phyloP scores from a whole-genome alignment of 2,888 invertebrate species.

The Gandaritis pyraliata region DNA sequence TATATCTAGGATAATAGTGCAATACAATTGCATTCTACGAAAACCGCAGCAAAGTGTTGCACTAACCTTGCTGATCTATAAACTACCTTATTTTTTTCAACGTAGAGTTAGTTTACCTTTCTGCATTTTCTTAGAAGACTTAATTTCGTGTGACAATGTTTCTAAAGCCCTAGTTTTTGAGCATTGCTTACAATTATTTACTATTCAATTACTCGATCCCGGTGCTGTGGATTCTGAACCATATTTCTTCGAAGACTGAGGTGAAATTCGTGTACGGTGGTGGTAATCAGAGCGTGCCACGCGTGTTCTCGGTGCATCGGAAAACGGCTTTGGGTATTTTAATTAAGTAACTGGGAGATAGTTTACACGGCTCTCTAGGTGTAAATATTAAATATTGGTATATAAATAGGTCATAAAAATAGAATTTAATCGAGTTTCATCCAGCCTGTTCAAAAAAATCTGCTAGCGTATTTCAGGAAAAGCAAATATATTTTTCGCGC shows the following conservation, averaged over 20 bases:
- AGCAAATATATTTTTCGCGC: too few species aligned
- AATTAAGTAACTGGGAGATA: conserved; percentile 41
- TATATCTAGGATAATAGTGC: conserved; percentile 63
- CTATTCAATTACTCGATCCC: conserved; percentile 52
- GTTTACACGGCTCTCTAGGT: neutral
- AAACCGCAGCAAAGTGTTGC: conserved; percentile 59
- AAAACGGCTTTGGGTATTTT: conserved; percentile 54
- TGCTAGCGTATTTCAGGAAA: too few species aligned
- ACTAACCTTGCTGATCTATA: conserved; percentile 19
- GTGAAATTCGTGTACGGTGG: conserved; percentile 35
- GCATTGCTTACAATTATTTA: conserved; percentile 55
- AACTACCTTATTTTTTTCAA: conserved; percentile 38
- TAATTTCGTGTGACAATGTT: conserved; percentile 54
- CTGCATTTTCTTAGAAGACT: conserved; percentile 46
- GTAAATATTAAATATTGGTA: too few species aligned
- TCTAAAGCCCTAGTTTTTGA: conserved; percentile 59
- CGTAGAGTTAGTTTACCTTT: conserved; percentile 45
- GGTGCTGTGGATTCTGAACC: conserved; percentile 40
- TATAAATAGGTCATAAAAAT: too few species aligned
- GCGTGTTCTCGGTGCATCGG: conserved; percentile 56
- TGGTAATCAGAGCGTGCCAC: conserved; percentile 57
- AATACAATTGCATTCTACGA: conserved; percentile 68
- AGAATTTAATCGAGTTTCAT: too few species aligned
- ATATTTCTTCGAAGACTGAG: conserved; percentile 36
- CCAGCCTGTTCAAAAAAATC: too few species aligned